phyloP scores from a whole-genome alignment of 2,888 invertebrate species.

The Scelioninae gen. 1 region DNA sequence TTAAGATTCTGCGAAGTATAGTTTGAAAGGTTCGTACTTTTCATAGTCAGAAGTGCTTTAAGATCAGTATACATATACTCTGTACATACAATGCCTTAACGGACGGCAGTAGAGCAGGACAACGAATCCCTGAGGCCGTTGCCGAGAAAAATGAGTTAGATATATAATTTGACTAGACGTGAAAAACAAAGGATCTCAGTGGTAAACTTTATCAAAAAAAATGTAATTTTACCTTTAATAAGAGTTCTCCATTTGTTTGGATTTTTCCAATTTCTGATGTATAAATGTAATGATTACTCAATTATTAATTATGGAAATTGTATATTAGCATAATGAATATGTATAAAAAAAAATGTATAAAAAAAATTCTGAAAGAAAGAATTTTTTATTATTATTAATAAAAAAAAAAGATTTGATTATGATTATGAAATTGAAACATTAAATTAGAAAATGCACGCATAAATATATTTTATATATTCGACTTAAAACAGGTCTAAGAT shows the following conservation, averaged over 20 bases:
- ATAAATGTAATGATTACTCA: no score
- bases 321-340: no score
- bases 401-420: no score
- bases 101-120: conserved; percentile 48
- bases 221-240: not conserved
- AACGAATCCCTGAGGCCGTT: conserved; percentile 61
- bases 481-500: conserved; percentile 79
- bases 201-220: conserved; percentile 34
- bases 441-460: conserved; percentile 23
- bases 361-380: no score
- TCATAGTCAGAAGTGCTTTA: conserved; percentile 62
- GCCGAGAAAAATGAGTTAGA: conserved; percentile 77
- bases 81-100: conserved; percentile 47
- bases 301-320: no score
- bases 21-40: conserved; percentile 63
- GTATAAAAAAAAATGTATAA: no score
- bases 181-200: conserved; percentile 63
- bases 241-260: not conserved
- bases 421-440: not conserved
- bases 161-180: conserved; percentile 77
- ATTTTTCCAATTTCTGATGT: not conserved
- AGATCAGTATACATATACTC: conserved; percentile 54
- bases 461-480: conserved; percentile 77
- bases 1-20: conserved; percentile 53
- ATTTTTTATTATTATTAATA: no score